Evolutionary conservation across 92 coral and sea anemone genomes (phyloP).

Genomic region (Chrysogorgia sp.): DNA sequence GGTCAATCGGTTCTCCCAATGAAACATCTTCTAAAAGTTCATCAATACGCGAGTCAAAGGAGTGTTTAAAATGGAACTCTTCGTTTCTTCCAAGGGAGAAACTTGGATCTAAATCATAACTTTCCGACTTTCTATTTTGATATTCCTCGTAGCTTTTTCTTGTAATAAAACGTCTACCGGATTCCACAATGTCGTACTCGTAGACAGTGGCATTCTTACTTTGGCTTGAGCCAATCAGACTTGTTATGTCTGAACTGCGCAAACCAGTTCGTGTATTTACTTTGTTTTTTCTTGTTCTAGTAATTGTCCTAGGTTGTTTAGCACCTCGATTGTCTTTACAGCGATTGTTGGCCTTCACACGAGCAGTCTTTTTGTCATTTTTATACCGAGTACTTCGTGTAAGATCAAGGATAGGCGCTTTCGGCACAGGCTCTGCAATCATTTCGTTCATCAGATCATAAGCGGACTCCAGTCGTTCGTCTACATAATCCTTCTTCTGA

Average conservation of each 20-base stretch:
- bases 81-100: neutral
- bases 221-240: neutral
- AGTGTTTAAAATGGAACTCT: neutral
- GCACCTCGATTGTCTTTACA: neutral
- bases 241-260: neutral
- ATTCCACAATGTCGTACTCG: conserved; percentile 24
- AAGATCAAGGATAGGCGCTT: conserved; percentile 7
- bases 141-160: conserved; percentile 32
- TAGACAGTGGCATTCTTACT: conserved; percentile 11
- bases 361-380: conserved; percentile 4
- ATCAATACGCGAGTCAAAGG: conserved; percentile 35
- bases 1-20: conserved; percentile 23
- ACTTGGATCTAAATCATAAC: conserved; percentile 24
- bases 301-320: neutral
- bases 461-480: conserved; percentile 32
- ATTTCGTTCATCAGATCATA: conserved; percentile 38
- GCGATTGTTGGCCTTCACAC: conserved; percentile 29
- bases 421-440: conserved; percentile 32
- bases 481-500: conserved; percentile 21
- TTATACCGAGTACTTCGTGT: conserved; percentile 15
- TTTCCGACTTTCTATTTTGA: conserved; percentile 15
- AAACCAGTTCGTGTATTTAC: neutral
- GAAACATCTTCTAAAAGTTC: conserved; percentile 36
- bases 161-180: conserved; percentile 46
- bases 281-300: neutral